A percentile compares a stretch with the other conserved stretches of the same genome.
Evolutionary conservation across 2,113 vertebrate species (phyloP).

Genomic region (Chroicocephalus ridibundus): DNA sequence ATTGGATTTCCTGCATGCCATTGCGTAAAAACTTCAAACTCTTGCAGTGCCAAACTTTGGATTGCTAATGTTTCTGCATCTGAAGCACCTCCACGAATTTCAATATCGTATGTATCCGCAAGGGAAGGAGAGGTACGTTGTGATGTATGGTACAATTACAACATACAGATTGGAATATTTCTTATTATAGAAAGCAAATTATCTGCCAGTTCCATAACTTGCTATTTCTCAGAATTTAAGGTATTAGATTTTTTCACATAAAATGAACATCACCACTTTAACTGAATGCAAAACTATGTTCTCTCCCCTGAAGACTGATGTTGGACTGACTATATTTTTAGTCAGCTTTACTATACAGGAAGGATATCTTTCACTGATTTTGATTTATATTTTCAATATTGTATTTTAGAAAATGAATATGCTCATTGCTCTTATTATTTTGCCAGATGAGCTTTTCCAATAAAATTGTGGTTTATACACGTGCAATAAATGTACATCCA

Average conservation of each 20-base stretch:
- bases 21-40: neutral
- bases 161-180: neutral
- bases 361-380: neutral
- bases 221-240: neutral
- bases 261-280: neutral
- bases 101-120: neutral
- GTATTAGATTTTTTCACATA: neutral
- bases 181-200: neutral
- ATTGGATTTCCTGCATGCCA: neutral
- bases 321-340: neutral
- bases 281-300: neutral
- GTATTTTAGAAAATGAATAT: conserved; percentile 13
- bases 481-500: neutral
- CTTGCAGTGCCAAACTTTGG: neutral
- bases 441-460: neutral
- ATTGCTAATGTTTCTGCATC: neutral
- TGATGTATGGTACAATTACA: neutral
- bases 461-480: neutral
- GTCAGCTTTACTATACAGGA: neutral
- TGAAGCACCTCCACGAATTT: neutral
- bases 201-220: neutral
- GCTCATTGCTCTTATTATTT: neutral
- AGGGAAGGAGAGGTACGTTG: neutral
- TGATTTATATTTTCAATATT: conserved; percentile 33
- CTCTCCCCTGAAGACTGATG: neutral